Conservation (phyloP, 2,888 invertebrate species). For the Selenia dentaria region DNA sequence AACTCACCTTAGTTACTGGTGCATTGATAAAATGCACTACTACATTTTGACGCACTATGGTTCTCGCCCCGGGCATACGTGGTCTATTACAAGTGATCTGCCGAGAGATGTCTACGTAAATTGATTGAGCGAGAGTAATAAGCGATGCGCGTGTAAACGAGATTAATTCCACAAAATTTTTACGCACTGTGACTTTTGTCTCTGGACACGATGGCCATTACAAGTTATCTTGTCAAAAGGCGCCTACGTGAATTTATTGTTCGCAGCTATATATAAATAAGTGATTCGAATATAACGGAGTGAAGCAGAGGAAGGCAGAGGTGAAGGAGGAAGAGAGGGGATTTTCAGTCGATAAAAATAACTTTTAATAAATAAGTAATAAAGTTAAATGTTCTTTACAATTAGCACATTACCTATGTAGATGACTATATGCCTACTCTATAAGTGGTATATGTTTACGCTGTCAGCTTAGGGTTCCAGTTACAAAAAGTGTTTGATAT, state of each 20-base stretch:
- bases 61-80: slow-evolving; percentile 33
- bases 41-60: slow-evolving; percentile 4
- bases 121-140: slow-evolving; percentile 46
- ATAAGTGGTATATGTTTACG: no score
- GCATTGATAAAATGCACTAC: no score
- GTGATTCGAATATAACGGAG: slow-evolving; percentile 35
- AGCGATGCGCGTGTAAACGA: slow-evolving; percentile 33
- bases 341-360: no score
- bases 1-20: neutral
- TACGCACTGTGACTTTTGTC: slow-evolving; percentile 17
- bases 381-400: no score
- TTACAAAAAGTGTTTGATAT: no score
- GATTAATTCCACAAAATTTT: slow-evolving; percentile 1
- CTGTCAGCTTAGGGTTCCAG: no score
- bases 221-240: slow-evolving; percentile 44
- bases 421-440: no score
- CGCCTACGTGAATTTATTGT: slow-evolving; percentile 51
- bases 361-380: no score
- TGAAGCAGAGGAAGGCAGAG: slow-evolving; percentile 23
- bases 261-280: slow-evolving; percentile 37
- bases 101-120: slow-evolving; percentile 44
- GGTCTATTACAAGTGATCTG: slow-evolving; percentile 50
- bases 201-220: slow-evolving; percentile 45
- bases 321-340: no score
- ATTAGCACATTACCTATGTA: no score